A percentile compares a stretch with the other conserved stretches of the same genome.
Conservation (phyloP, 2,797 vertebrate species). For the Eulemur rubriventer region DNA sequence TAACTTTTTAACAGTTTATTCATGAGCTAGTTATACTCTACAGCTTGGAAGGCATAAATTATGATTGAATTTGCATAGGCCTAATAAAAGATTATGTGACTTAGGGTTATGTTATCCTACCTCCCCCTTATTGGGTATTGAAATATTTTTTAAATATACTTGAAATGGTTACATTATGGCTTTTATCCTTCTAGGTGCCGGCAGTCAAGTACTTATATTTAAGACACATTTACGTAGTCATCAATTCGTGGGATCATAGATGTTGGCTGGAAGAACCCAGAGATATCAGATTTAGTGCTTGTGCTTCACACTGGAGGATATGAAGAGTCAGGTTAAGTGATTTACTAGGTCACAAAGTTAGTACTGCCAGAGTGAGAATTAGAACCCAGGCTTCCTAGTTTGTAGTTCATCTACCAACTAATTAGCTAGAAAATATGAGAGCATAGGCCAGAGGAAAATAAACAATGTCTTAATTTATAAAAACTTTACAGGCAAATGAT, state of each 20-base stretch:
- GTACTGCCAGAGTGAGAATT: not conserved
- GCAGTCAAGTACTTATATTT: not conserved
- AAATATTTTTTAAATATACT: not conserved
- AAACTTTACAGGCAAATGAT: not conserved
- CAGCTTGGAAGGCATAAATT: not conserved
- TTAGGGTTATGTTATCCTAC: not conserved
- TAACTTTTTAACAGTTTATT: conserved; percentile 32
- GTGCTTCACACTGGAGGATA: not conserved
- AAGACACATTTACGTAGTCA: not conserved
- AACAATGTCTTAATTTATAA: not conserved
- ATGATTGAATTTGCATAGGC: not conserved
- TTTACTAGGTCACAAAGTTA: not conserved
- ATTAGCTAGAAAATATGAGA: not conserved
- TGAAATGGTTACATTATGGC: not conserved
- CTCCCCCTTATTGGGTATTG: not conserved
- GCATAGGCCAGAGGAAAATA: not conserved
- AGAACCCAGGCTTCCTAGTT: not conserved
- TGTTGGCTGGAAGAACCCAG: not conserved
- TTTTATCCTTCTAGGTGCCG: conserved; percentile 20
- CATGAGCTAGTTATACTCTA: not conserved
- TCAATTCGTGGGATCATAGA: not conserved
- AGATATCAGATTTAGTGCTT: not conserved
- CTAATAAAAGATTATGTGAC: not conserved
- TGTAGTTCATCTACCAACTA: not conserved
- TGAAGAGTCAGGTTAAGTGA: not conserved